A percentile compares a stretch with the other conserved stretches of the same genome.
Evolutionary conservation across 2,888 invertebrate genomes (phyloP).

Genomic region (Agrochola lychnidis): DNA sequence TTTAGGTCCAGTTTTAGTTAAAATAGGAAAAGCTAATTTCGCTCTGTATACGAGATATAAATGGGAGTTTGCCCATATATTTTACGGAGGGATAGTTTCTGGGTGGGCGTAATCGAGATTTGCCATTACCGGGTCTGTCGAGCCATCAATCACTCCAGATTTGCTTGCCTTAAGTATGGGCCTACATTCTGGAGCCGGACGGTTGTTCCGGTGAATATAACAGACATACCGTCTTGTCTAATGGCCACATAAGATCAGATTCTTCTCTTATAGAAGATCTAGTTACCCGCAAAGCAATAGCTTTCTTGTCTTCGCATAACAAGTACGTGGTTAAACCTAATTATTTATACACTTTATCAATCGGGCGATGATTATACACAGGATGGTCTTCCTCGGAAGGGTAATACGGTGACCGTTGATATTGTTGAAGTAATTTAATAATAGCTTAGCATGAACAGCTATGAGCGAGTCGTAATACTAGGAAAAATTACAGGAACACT

Average conservation of each 20-base stretch:
- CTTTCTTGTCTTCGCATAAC: background rate
- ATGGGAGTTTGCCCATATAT: slow-evolving; percentile 49
- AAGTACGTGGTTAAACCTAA: background rate
- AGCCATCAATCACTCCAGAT: slow-evolving; percentile 78
- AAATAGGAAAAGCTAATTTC: slow-evolving; percentile 16
- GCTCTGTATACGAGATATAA: slow-evolving; percentile 1
- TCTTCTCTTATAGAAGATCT: background rate
- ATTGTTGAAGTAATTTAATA: background rate
- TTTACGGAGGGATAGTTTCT: slow-evolving; percentile 58
- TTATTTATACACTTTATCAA: background rate
- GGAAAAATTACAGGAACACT: background rate
- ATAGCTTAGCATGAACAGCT: background rate
- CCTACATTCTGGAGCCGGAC: background rate
- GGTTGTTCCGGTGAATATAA: slow-evolving; percentile 22
- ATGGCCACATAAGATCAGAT: background rate
- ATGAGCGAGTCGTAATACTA: background rate
- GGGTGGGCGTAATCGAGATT: slow-evolving; percentile 59
- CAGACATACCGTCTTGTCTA: background rate
- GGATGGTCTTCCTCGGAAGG: background rate
- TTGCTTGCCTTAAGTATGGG: slow-evolving; percentile 57
- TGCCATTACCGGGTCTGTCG: slow-evolving; percentile 67
- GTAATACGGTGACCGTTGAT: background rate
- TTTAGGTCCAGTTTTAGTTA: slow-evolving; percentile 15
- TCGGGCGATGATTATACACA: background rate
- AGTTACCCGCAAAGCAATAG: background rate